Evolutionary conservation across 2,113 vertebrate genomes (phyloP).

Genomic region (Actinemys pallida): DNA sequence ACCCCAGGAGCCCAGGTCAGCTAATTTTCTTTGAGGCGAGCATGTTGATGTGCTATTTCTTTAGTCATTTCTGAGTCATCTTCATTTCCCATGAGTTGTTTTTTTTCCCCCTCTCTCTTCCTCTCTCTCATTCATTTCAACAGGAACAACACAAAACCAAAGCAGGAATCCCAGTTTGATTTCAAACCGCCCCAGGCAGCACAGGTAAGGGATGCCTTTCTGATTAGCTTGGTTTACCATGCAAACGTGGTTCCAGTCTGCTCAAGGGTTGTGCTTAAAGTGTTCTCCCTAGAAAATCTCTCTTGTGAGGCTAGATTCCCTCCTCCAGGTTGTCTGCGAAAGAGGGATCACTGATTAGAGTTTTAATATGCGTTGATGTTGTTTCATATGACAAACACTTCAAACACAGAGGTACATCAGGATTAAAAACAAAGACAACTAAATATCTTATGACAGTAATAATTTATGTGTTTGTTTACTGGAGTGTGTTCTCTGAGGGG

Average conservation of each 20-base stretch:
- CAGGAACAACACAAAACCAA: conserved; percentile 97
- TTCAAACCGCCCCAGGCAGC: conserved; percentile 89
- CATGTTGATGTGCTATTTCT: conserved; percentile 17
- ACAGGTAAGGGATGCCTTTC: conserved; percentile 76
- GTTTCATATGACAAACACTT: conserved; percentile 38
- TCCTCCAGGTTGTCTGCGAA: conserved; percentile 37
- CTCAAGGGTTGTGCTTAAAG: conserved; percentile 29
- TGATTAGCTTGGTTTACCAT: conserved; percentile 19
- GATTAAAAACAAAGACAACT: neutral
- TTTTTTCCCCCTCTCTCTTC: conserved; percentile 47
- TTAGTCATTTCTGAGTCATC: neutral
- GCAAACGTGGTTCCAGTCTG: conserved; percentile 28
- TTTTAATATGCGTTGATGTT: conserved; percentile 31
- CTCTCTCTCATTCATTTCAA: conserved; percentile 41
- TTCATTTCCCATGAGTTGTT: conserved; percentile 38
- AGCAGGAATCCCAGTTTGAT: conserved; percentile 94
- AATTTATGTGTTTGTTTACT: conserved; percentile 49
- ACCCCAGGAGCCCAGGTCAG: conserved; percentile 91
- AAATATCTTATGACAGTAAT: conserved; percentile 19
- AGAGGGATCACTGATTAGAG: conserved; percentile 50
- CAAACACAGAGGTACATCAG: neutral
- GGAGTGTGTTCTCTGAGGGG: conserved; percentile 6
- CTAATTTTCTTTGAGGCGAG: conserved; percentile 25
- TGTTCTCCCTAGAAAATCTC: conserved; percentile 50
- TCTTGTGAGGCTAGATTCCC: conserved; percentile 5